phyloP scores from a whole-genome alignment of 2,113 vertebrate genomes.

The Prunella himalayana region DNA sequence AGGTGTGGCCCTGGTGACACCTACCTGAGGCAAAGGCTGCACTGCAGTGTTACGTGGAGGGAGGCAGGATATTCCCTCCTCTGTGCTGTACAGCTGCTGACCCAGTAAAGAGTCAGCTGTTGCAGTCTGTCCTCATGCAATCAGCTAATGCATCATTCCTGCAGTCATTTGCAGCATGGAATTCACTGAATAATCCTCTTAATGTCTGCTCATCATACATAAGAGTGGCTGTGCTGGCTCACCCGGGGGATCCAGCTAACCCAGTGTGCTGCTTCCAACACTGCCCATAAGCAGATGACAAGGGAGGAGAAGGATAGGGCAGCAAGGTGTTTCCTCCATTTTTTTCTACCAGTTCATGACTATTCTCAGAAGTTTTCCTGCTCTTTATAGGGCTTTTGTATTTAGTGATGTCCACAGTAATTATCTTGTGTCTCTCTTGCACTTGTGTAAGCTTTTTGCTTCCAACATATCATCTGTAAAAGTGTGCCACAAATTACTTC shows the following conservation, averaged over 20 bases:
- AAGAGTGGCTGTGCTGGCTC: neutral
- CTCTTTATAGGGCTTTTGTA: neutral
- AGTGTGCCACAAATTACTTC: neutral
- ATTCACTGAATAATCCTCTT: constrained; percentile 32
- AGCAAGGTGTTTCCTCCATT: neutral
- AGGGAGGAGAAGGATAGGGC: neutral
- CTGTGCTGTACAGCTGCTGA: neutral
- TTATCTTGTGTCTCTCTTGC: neutral
- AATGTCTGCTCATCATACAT: neutral
- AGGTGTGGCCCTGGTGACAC: neutral
- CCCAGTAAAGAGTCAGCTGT: neutral
- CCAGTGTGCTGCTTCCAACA: neutral
- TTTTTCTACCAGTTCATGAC: neutral
- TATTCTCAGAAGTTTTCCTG: neutral
- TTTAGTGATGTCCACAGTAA: neutral
- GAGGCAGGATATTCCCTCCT: neutral
- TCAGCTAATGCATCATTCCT: constrained; percentile 13
- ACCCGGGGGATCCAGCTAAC: neutral
- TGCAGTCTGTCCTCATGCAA: neutral
- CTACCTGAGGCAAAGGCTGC: neutral
- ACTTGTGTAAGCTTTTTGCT: neutral
- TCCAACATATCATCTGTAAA: neutral
- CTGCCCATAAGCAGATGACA: neutral
- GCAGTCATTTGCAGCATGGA: neutral
- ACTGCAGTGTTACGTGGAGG: rapidly evolving